phyloP scores from a whole-genome alignment of 2,797 vertebrate species.

The Karalla daura region DNA sequence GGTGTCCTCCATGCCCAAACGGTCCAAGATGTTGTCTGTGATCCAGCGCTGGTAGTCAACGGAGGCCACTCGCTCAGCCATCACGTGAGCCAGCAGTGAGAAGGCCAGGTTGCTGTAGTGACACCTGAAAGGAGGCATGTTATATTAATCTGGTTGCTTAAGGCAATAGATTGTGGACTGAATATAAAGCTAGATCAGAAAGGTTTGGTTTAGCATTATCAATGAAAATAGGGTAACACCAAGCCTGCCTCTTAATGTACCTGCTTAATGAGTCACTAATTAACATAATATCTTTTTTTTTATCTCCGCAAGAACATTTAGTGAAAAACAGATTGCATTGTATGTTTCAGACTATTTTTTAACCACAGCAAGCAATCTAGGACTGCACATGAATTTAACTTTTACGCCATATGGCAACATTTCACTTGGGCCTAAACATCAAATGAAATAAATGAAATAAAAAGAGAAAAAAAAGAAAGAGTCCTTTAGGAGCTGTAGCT shows the following conservation, averaged over 20 bases:
- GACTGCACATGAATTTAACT: background rate
- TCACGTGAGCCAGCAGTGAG: slow-evolving; percentile 91
- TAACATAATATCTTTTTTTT: background rate
- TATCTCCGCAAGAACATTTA: background rate
- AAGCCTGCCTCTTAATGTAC: background rate
- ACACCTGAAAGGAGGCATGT: slow-evolving; percentile 81
- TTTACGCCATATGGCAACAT: background rate
- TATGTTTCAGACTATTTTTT: background rate
- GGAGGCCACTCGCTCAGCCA: slow-evolving; percentile 85
- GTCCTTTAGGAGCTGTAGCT: background rate
- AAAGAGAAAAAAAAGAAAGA: background rate
- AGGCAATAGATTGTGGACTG: background rate
- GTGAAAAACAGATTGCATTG: background rate
- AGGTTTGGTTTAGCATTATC: background rate
- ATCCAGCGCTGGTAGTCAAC: slow-evolving; percentile 93
- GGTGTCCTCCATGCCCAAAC: slow-evolving; percentile 93
- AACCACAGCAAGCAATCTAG: background rate
- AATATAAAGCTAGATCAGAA: background rate
- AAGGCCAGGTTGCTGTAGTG: slow-evolving; percentile 97
- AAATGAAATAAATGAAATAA: background rate
- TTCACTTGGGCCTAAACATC: background rate
- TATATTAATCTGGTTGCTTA: background rate
- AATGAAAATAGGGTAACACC: background rate
- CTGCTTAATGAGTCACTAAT: background rate
- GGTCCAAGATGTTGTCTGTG: slow-evolving; percentile 89